Evolutionary conservation across 2,888 invertebrate genomes (phyloP).

Genomic region (Ophioninae sp.): DNA sequence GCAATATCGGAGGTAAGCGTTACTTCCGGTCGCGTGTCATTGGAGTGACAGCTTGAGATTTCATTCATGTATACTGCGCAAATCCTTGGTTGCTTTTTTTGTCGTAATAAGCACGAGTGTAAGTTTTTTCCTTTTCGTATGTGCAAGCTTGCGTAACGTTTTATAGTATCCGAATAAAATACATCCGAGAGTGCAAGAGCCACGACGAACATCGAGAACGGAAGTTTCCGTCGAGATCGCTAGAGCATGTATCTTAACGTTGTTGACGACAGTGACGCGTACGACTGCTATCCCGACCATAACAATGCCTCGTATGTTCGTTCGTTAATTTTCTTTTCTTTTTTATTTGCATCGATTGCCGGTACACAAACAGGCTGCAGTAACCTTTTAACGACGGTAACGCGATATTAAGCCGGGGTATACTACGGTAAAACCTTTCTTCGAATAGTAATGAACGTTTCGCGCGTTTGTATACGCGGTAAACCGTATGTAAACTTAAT

Average conservation of each 20-base stretch:
- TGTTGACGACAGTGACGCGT: slow-evolving; percentile 43
- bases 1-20: slow-evolving; percentile 2
- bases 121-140: not conserved
- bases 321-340: not conserved
- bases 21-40: slow-evolving; percentile 29
- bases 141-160: not conserved
- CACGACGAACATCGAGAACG: slow-evolving; percentile 20
- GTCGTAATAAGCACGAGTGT: not conserved
- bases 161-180: not conserved
- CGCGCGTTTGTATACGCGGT: not conserved
- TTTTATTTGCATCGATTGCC: not conserved
- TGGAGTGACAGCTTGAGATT: not conserved
- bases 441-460: not conserved
- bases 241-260: slow-evolving; percentile 33
- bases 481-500: not conserved
- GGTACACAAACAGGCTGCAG: not conserved
- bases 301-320: slow-evolving; percentile 24
- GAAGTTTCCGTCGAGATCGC: slow-evolving; percentile 18
- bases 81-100: not conserved
- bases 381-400: slow-evolving; percentile 3
- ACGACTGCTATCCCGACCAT: slow-evolving; percentile 7
- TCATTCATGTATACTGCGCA: slow-evolving; percentile 4
- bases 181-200: not conserved
- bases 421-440: not conserved
- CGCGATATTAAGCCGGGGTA: not conserved